Evolutionary conservation across 1,140 invertebrate species (phyloP).

Genomic region (Sycophila sp.): DNA sequence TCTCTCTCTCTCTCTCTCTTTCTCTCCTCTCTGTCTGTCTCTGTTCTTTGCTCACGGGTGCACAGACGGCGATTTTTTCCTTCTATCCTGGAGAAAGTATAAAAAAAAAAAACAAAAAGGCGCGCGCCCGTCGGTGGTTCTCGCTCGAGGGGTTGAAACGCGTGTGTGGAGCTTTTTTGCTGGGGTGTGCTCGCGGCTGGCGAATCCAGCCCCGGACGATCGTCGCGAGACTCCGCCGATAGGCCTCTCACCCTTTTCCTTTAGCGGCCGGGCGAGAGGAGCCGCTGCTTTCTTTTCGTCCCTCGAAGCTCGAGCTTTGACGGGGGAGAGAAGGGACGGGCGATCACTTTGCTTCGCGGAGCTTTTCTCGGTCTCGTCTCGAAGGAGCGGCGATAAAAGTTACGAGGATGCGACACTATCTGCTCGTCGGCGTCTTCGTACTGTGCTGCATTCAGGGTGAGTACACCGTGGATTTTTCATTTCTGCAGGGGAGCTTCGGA

Average conservation of each 20-base stretch:
- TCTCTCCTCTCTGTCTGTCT: conserved; percentile 19
- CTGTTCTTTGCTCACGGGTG: conserved; percentile 37
- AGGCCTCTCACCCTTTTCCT: background rate
- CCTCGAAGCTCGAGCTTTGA: too few species aligned
- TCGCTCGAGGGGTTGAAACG: conserved; percentile 32
- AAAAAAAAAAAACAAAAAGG: too few species aligned
- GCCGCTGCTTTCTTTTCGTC: conserved; percentile 25
- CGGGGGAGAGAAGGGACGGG: too few species aligned
- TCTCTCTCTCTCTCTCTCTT: conserved; percentile 14
- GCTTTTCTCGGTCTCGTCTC: conserved; percentile 42
- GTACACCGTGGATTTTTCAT: conserved; percentile 18
- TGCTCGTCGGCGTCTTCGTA: conserved; percentile 53
- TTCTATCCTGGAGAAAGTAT: too few species aligned
- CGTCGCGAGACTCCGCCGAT: background rate
- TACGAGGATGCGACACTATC: conserved; percentile 56
- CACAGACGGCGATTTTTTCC: too few species aligned
- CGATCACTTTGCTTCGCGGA: too few species aligned
- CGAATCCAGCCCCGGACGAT: conserved; percentile 8
- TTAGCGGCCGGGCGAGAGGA: conserved; percentile 4
- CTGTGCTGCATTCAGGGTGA: conserved; percentile 62
- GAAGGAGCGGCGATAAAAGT: background rate
- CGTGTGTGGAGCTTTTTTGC: background rate
- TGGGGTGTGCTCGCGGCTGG: background rate
- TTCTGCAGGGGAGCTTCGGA: too few species aligned
- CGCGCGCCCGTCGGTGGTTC: conserved; percentile 34